Percentiles rank a stretch among this genome's conserved stretches.
Conservation (phyloP, 2,113 vertebrate genomes). For the Pseudois nayaur region DNA sequence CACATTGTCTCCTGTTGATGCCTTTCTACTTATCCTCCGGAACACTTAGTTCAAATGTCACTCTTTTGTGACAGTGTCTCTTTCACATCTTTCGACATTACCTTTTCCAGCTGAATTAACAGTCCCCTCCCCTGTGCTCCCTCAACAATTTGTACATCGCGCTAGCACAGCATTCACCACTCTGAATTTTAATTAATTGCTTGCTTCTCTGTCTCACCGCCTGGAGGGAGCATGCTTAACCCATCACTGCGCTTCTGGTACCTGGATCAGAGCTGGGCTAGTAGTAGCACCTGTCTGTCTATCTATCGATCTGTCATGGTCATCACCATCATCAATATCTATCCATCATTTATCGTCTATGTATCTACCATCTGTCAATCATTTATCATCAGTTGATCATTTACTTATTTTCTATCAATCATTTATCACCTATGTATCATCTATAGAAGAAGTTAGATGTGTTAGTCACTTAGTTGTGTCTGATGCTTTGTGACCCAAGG, state of each 20-base stretch:
- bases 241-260: background rate
- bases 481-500: background rate
- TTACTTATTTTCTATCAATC: background rate
- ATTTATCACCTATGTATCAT: background rate
- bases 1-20: background rate
- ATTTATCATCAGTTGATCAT: background rate
- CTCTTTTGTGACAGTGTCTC: background rate
- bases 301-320: background rate
- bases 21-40: background rate
- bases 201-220: slow-evolving; percentile 46
- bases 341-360: background rate
- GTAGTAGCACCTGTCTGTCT: background rate
- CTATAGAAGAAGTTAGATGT: background rate
- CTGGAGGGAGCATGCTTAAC: slow-evolving; percentile 29
- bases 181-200: slow-evolving; percentile 69
- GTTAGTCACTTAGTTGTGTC: background rate
- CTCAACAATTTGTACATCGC: slow-evolving; percentile 24
- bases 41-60: background rate
- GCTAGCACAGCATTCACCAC: background rate
- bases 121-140: background rate
- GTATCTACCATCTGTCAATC: background rate
- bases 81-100: background rate
- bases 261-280: background rate
- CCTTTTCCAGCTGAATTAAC: slow-evolving; percentile 51
- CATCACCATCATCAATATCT: background rate